Evolutionary conservation across 2,888 invertebrate species (phyloP), one percentile per base, ranked within the genome.

Genomic region (Monoplex corrugatus): DNA sequence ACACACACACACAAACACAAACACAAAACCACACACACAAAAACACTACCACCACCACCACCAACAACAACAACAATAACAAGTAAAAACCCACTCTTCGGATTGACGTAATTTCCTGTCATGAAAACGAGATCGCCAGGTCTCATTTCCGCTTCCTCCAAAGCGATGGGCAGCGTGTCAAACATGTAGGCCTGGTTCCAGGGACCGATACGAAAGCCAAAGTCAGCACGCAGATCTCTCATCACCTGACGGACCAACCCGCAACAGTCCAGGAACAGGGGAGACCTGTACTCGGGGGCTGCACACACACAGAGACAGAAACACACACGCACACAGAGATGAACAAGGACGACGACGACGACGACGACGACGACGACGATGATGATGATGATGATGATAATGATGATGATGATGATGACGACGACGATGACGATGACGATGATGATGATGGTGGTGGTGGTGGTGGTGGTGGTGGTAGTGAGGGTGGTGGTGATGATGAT

Each of bases 171-270:
- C 86, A 96, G 92, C 16, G 95, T 95, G 91, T 96, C 96, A 87
- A 91, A 95, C 95, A 95, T 95, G 92, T 96, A 96, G 35, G 95
- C 94, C 93, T 96, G 96, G 93, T 96, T 96, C 95, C 96, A 95
- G 0, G 95, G 95, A 3, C 96, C 96, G 44, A 96, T 93, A 50
- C 92, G 89, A 91, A 96, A 96, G 2, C 96, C 96, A 89, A 96
- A 95, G 45, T 96, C 95, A 16, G 94, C 92, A 43, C 91, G 92
- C 84, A 96, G 92, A 91, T 96, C 96, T 28, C 95, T 89, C 92
- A 96, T 92, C 40, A 95, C 95, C 78, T 94, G 93, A 32, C 96
- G 92, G 2, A 96, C 95, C 90, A 96, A 91, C 8, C 95, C 96
- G 91, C 96, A 96, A 91, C 96, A 96, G 93, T 96, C 96, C 83